Base-by-base conservation (phyloP, 2,797 vertebrate species). In the Silurus lanzhouensis region DNA sequence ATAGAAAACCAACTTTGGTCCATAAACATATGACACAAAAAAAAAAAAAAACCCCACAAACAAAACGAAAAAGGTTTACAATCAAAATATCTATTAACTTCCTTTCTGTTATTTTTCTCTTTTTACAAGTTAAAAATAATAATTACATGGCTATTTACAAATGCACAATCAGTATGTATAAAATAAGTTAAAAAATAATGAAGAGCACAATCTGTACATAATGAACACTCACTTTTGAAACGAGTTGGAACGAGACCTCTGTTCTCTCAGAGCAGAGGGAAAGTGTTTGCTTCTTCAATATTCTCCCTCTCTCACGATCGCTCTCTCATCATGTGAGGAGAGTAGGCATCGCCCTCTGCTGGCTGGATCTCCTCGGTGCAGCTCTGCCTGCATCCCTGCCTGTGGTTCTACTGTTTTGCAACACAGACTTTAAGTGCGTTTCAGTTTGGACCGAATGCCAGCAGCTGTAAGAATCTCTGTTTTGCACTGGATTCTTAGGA, bases 101-200 rank as follows among this genome's bases (percentile, higher is more conserved):
- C 91, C 94, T 89, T 92, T 89, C 93, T 90, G 88, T 96, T 94
- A 94, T 90, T 95, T 95, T 95, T 94, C 95, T 89, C 91, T 95
- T 94, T 97, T 94, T 97, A 98, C 97, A 98, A 89, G 94, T 96
- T 95, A 93, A 95, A 96, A 97, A 96, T 94, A 96, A 97, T 99
- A 98, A 97, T 98, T 99, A 99, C 97, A 99, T 95, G 94, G 92
- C 92, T 98, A 98, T 99, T 95, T 99, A 99, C 98, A 99, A 97
- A 97, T 98, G 95, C 96, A 98, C 97, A 98, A 93, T 95, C 92
- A 92, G 92, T 97, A 97, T 97, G 96, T 99, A 99, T 97, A 99
- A 99, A 99, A 99, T 99, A 99, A 99, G 96, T 99, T 99, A 98
- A 97, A 96, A 79, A 64, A 80, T 15, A 95, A 94, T 92, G 93